Evolutionary conservation across 2,113 vertebrate species (phyloP).

Genomic region (Mohoua ochrocephala): DNA sequence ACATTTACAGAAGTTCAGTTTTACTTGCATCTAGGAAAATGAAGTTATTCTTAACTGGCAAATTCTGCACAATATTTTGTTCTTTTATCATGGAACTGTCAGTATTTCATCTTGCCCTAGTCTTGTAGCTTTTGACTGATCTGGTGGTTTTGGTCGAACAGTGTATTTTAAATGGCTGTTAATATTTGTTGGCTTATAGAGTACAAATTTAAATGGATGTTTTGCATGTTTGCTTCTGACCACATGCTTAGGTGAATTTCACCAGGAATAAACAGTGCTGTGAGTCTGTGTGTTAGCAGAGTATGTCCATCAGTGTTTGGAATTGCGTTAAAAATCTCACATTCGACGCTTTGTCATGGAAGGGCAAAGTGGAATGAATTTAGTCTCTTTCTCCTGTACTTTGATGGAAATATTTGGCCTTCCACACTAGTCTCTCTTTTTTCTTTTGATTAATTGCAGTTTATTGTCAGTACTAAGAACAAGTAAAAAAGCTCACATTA

Average conservation of each 20-base stretch:
- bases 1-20: background rate
- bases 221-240: background rate
- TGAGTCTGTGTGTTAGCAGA: background rate
- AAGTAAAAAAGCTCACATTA: background rate
- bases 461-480: background rate
- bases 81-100: background rate
- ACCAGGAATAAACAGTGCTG: background rate
- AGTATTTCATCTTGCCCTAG: background rate
- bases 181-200: background rate
- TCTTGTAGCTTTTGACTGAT: background rate
- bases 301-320: background rate
- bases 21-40: background rate
- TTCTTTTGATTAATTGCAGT: background rate
- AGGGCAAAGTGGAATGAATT: background rate
- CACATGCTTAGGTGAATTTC: background rate
- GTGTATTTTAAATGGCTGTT: background rate
- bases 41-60: background rate
- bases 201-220: background rate
- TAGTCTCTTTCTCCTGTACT: background rate
- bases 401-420: background rate
- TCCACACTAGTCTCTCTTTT: background rate
- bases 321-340: background rate
- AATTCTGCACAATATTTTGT: background rate
- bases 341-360: background rate
- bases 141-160: background rate